phyloP scores from a whole-genome alignment of 2,888 invertebrate genomes.

The Chirona hameri region DNA sequence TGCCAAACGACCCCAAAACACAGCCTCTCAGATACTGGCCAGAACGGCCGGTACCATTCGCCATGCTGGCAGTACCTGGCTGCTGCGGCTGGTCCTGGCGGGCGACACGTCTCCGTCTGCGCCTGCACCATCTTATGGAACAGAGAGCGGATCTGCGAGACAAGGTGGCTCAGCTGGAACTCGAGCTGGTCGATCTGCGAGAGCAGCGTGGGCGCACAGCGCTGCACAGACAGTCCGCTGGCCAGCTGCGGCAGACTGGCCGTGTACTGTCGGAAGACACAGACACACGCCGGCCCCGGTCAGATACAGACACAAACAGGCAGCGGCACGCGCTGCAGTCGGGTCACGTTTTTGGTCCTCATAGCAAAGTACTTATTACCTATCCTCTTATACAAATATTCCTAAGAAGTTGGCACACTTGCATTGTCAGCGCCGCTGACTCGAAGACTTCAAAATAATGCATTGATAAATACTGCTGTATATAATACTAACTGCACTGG shows the following conservation, averaged over 20 bases:
- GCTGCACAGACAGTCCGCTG: neutral
- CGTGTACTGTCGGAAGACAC: neutral
- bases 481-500: too few relatives aligned
- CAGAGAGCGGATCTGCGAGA: neutral
- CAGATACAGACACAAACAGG: neutral
- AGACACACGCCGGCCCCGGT: neutral
- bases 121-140: slow-evolving; percentile 22
- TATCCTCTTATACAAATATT: too few relatives aligned
- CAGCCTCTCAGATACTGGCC: too few relatives aligned
- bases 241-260: neutral
- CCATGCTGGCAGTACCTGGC: too few relatives aligned
- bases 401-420: too few relatives aligned
- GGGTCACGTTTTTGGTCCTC: too few relatives aligned
- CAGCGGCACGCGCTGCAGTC: neutral
- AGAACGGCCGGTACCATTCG: too few relatives aligned
- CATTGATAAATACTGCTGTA: too few relatives aligned
- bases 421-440: too few relatives aligned
- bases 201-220: slow-evolving; percentile 24
- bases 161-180: slow-evolving; percentile 25
- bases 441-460: too few relatives aligned
- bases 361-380: too few relatives aligned
- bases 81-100: neutral
- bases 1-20: too few relatives aligned
- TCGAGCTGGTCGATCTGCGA: slow-evolving; percentile 28
- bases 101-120: neutral